These are phyloP conservation scores for Choristoneura fumiferana DNA, from an alignment of 1,140 invertebrate genomes.

Conservation along the genomic window DNA sequence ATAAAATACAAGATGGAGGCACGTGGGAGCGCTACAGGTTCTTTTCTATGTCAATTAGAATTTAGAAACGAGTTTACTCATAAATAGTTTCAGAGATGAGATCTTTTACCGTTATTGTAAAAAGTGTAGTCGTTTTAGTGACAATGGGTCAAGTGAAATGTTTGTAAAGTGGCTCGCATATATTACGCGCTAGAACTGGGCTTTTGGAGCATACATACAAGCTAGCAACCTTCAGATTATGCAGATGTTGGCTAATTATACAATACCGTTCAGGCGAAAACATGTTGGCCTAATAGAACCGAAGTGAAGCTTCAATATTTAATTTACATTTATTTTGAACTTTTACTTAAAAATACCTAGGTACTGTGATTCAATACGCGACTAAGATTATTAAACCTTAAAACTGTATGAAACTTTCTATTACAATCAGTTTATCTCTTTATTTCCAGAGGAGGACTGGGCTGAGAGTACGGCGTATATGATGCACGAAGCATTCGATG, in stretches of 20 bases:
- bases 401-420: too few species aligned
- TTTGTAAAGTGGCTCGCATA: conserved; percentile 28
- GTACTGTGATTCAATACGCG: too few species aligned
- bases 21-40: conserved; percentile 51
- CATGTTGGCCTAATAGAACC: too few species aligned
- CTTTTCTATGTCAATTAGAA: conserved; percentile 53
- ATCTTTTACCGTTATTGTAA: conserved; percentile 53
- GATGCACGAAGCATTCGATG: conserved; percentile 76
- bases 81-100: conserved; percentile 42
- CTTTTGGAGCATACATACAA: conserved; percentile 31
- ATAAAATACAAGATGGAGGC: conserved; percentile 34
- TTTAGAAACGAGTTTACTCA: conserved; percentile 46
- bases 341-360: too few species aligned
- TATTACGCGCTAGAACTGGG: conserved; percentile 38
- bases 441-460: conserved; percentile 76
- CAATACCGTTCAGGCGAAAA: too few species aligned
- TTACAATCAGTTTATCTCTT: too few species aligned
- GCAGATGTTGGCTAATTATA: conserved; percentile 17
- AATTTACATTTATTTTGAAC: too few species aligned
- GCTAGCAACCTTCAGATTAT: neutral
- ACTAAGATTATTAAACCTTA: too few species aligned
- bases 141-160: conserved; percentile 48
- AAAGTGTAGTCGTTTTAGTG: conserved; percentile 39
- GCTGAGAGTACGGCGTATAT: conserved; percentile 76
- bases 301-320: too few species aligned